Base-by-base conservation (phyloP, 2,797 vertebrate species). In the Coranthus polyacanthus region DNA sequence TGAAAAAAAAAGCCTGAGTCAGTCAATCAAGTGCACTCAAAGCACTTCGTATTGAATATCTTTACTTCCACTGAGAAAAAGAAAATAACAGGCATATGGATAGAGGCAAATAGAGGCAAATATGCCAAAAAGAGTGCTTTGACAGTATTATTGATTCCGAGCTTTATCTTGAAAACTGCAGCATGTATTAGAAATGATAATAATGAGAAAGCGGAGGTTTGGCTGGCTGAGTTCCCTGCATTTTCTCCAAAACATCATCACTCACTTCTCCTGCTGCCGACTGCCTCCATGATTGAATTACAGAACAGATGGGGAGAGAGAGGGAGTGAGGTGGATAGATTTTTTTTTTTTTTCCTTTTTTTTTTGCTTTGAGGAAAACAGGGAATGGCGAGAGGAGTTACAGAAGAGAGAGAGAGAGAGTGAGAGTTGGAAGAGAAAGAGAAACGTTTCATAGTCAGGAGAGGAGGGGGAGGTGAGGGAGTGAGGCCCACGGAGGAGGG, bases 201-300 rank as follows among this genome's bases (percentile, higher is more conserved):
- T 68, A 38, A 32, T 53, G 52, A 45, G 51, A 62, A 54, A 65
- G 44, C 12, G 13, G 37, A 46, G 29, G 38, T 26, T 43, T 34
- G 61, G 57, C 65, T 61, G 57, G 45, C 26, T 44, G 53, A 62
- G 55, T 49, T 78, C 15, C 13, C 75, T 58, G 49, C 54, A 56
- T 72, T 79, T 74, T 53, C 50, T 78, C 60, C 74, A 72, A 87
- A 86, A 78, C 77, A 83, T 64, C 83, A 86, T 89, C 80, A 63
- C 69, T 88, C 85, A 81, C 78, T 69, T 55, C 68, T 71, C 49
- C 73, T 60, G 50, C 61, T 64, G 50, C 75, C 24, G 68, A 66
- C 73, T 79, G 81, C 73, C 68, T 76, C 62, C 65, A 47, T 72
- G 85, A 89, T 84, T 85, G 72, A 86, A 83, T 92, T 88, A 88